Evolutionary conservation across 2,113 vertebrate species (phyloP), one percentile per base, ranked within the genome.

Genomic region (Spilogale gracilis): DNA sequence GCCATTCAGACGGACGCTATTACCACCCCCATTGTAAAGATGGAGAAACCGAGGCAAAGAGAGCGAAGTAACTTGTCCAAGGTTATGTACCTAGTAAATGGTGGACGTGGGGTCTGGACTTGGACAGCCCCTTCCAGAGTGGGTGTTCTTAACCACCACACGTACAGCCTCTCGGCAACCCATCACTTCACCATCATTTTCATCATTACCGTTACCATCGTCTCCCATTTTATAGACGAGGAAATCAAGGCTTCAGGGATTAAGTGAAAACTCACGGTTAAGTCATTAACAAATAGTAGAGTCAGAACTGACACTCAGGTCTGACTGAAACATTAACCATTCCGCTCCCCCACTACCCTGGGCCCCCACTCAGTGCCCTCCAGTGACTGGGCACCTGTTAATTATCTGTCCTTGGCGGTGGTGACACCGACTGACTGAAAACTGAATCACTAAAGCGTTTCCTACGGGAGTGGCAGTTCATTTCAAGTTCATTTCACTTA

Each of bases 301-400:
- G 63, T 50, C 25, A 38, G 54, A 52, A 27, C 58, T 16, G 23
- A 58, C 3, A 20, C 45, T 38, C 71, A 7, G 0, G 45, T 45
- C n/a, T 92, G 67, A 30, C 56, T 45, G 60, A n/a, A 52, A 0
- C 54, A 16, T 58, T 7, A 9, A 9, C 38, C 17, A 4, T 10
- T 12, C 0, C 1, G 0, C 73, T 23, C 12, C 25, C 0, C 30
- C 0, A 20, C 50, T 21, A 2, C 6, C 17, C 21, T 30, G 30
- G 25, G 16, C 14, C 18, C 6, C 5, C 0, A 13, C 71, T 30
- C 5, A 11, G 45, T 3, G 23, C 30, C 27, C 27, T 32, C 12
- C 2, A 0, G 5, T 10, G 56, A 25, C 14, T 9, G 13, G 56
- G 30, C 13, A 9, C 48, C 18, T 32, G 32, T 18, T 9, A 0